These are phyloP conservation scores for Pangasianodon hypophthalmus DNA, from an alignment of 2,113 vertebrate species.

Conservation along the genomic window DNA sequence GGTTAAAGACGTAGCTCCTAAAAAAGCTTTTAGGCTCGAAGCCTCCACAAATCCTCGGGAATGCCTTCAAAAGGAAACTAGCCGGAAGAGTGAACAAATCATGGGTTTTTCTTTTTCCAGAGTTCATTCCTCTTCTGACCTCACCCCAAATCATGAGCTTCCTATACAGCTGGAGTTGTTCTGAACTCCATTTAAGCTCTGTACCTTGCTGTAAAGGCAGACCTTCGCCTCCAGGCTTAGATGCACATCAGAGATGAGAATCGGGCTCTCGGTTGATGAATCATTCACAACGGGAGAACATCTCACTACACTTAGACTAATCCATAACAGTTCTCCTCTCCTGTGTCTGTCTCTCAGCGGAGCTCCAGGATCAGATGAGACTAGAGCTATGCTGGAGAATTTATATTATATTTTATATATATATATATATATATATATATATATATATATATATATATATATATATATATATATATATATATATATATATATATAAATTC, in stretches of 20 bases:
- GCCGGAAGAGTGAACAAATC: neutral
- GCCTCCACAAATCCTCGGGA: neutral
- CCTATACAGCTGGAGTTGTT: neutral
- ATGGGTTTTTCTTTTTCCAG: neutral
- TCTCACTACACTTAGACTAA: constrained; percentile 17
- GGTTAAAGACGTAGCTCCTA: neutral
- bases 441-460: no score
- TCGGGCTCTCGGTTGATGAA: constrained; percentile 19
- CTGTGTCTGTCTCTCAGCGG: neutral
- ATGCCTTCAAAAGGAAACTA: constrained; percentile 13
- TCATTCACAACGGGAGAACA: constrained; percentile 15
- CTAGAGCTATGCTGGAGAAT: neutral
- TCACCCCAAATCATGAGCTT: constrained; percentile 14
- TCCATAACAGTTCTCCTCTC: constrained; percentile 19
- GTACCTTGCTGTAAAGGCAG: constrained; percentile 17
- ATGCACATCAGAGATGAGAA: constrained; percentile 20
- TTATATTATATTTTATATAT: neutral
- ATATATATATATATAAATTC: no score
- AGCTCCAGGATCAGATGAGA: constrained; percentile 4
- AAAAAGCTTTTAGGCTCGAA: constrained; percentile 16
- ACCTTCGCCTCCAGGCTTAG: constrained; percentile 29
- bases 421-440: no score
- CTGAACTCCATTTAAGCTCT: constrained; percentile 16
- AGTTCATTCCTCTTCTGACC: neutral
- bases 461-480: no score